Base-by-base conservation (phyloP, 1,140 invertebrate species). In the Trachymyrmex cornetzi region DNA sequence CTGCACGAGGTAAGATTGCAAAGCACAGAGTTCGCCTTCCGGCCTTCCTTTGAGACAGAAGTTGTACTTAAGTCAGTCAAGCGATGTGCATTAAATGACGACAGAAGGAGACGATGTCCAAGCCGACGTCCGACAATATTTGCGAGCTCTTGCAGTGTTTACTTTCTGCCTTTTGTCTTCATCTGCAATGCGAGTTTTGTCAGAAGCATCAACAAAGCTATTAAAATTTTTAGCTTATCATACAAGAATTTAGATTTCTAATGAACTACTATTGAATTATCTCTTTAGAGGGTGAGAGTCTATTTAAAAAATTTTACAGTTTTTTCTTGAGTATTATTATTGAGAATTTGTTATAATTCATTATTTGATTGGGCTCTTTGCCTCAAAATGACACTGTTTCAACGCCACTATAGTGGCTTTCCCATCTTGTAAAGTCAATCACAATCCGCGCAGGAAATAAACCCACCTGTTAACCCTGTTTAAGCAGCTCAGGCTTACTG, bases 401-500 rank as follows among this genome's bases (percentile, higher is more conserved):
- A 44, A 44, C 1, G 2, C 34, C 34, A 11, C 2, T 44, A 44
- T 44, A 44, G 38, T 2, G 9, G 38, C 1, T 44, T 44, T 44
- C 6, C 9, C 9, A 38, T 7, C 38, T 0, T 44, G 38, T 44
- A 44, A 44, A 0, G 38, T 30, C 14, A 63, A 27, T 63, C 12
- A 27, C 19, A 30, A 74, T 63, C 3, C 11, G 27, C 24, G 24
- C 11, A 14, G 19, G 2, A 75, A 5, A 22, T 63, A 27, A 11
- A 88, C 85, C 93, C 89, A 97, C 96, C 96, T 97, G 92, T 34
- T 34, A 34, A 34, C 30, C 30, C 96, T 97, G 92, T 97, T 97
- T 81, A 97, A 95, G 91, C 97, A 97, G 91, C 96, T 97, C 80
- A 97, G 93, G 86, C 96, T 96, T 48, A 96, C 95, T 86, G 96